phyloP scores from a whole-genome alignment of 30 jellyfish, hydroid and myxozoan species.

The Chrysaora quinquecirrha region DNA sequence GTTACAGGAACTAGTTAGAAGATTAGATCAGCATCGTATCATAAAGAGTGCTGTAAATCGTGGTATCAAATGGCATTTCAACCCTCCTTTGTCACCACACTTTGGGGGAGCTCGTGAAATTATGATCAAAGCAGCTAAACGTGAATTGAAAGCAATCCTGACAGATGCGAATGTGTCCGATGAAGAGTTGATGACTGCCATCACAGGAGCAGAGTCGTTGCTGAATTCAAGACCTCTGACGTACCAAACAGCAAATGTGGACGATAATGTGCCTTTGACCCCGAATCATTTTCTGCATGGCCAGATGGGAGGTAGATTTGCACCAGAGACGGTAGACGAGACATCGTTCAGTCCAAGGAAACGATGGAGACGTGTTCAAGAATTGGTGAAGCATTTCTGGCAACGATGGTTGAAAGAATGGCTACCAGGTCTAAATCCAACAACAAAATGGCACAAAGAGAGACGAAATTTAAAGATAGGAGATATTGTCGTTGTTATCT shows the following conservation, averaged over 20 bases:
- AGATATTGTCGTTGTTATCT: conserved; percentile 39
- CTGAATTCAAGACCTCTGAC: conserved; percentile 57
- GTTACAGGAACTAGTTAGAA: conserved; percentile 21
- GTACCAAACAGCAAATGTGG: conserved; percentile 42
- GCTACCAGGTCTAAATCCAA: conserved; percentile 27
- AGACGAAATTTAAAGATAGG: conserved; percentile 14
- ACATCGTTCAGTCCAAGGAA: conserved; percentile 32
- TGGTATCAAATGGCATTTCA: conserved; percentile 63
- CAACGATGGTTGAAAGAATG: conserved; percentile 51
- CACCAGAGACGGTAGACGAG: conserved; percentile 14
- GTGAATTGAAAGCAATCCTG: conserved; percentile 42
- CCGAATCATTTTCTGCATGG: conserved; percentile 68
- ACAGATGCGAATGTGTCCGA: conserved; percentile 39
- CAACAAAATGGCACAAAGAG: conserved; percentile 35
- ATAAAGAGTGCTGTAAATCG: conserved; percentile 27
- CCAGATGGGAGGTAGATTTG: conserved; percentile 48
- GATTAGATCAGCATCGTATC: conserved; percentile 28
- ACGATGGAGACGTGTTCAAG: conserved; percentile 56
- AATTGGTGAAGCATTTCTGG: conserved; percentile 40
- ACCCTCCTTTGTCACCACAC: conserved; percentile 65
- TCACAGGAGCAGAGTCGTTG: conserved; percentile 47
- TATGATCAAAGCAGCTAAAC: conserved; percentile 54
- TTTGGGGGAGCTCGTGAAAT: conserved; percentile 47
- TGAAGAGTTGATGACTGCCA: conserved; percentile 53
- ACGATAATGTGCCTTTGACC: conserved; percentile 53